Percentiles rank a stretch among this genome's conserved stretches.
Evolutionary conservation across 2,113 vertebrate genomes (phyloP).

Genomic region (Brienomyrus longianalis): DNA sequence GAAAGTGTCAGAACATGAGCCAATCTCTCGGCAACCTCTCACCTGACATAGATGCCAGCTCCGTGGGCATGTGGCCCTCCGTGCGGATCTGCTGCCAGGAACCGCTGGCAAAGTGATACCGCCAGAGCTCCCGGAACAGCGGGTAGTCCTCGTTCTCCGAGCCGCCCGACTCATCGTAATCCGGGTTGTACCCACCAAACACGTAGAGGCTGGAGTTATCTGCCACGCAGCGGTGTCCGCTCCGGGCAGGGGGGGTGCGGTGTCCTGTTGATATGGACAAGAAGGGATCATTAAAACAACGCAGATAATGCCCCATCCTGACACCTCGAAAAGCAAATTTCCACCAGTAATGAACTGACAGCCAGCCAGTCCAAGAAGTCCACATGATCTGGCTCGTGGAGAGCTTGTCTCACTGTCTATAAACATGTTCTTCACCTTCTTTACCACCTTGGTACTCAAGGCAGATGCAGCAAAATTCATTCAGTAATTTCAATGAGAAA

Average conservation of each 20-base stretch:
- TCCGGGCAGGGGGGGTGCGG: constrained; percentile 78
- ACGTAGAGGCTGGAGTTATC: constrained; percentile 89
- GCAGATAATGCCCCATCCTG: not conserved
- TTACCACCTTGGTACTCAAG: not conserved
- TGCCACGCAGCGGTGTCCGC: constrained; percentile 92
- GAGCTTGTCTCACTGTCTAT: not conserved
- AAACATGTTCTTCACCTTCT: not conserved
- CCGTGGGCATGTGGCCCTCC: constrained; percentile 92
- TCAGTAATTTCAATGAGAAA: not conserved
- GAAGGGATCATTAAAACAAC: not conserved
- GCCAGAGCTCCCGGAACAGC: constrained; percentile 93
- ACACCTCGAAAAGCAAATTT: not conserved
- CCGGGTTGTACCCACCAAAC: constrained; percentile 94
- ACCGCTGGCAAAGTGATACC: constrained; percentile 90
- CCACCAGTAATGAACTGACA: not conserved
- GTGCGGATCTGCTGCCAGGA: constrained; percentile 94
- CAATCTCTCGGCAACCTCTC: not conserved
- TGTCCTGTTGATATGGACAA: constrained; percentile 30
- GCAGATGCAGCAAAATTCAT: not conserved
- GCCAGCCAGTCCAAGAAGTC: not conserved
- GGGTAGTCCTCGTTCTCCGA: constrained; percentile 92
- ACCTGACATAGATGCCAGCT: constrained; percentile 96
- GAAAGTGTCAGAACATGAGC: not conserved
- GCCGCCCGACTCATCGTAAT: constrained; percentile 89
- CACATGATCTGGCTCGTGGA: not conserved